Conservation (phyloP, 2,888 invertebrate genomes). For the Parthenolecanium corni region DNA sequence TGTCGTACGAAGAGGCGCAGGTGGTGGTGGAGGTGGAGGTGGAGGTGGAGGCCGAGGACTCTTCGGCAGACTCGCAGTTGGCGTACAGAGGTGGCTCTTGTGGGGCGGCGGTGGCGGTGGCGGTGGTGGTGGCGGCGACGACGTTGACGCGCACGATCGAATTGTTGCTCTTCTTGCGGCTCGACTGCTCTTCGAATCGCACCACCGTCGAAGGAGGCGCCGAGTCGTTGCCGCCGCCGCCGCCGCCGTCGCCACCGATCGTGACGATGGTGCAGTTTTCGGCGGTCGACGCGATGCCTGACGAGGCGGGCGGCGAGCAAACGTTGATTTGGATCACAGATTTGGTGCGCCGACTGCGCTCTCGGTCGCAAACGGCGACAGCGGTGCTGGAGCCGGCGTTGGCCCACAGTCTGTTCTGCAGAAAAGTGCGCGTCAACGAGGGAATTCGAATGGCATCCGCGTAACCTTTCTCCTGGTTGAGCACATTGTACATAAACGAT, state of each 20-base stretch:
- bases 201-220: slow-evolving; percentile 4
- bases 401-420: slow-evolving; percentile 7
- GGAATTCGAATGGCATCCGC: neutral
- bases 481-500: no score
- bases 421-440: slow-evolving; percentile 12
- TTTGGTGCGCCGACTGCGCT: neutral
- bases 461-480: no score
- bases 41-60: neutral
- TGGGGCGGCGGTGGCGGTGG: neutral
- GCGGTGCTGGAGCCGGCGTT: neutral
- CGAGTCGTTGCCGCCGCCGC: neutral
- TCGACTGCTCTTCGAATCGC: no score
- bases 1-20: neutral
- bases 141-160: neutral
- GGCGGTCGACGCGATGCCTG: neutral
- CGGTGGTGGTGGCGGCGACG: neutral
- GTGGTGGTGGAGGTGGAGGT: neutral
- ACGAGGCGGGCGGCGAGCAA: neutral
- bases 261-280: slow-evolving; percentile 19
- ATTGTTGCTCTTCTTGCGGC: no score
- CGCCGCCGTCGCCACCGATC: no score
- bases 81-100: neutral
- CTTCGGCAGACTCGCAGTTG: slow-evolving; percentile 23
- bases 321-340: slow-evolving; percentile 24
- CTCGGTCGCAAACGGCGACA: neutral